Evolutionary conservation across 2,113 vertebrate genomes (phyloP), one percentile per base, ranked within the genome.

Genomic region (Thymallus thymallus): DNA sequence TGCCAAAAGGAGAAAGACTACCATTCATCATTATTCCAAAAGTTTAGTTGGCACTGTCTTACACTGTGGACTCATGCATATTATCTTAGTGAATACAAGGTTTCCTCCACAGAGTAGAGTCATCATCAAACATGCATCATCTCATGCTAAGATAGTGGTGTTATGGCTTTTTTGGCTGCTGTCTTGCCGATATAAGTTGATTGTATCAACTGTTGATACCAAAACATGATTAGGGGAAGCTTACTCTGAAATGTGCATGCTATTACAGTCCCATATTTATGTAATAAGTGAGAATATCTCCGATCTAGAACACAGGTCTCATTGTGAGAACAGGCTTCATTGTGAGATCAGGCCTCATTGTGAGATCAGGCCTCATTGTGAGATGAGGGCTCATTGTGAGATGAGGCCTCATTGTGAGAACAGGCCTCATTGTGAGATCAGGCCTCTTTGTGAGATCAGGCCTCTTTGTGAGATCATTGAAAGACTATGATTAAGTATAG

Each of bases 21-120:
- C 70, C 69, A 73, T 79, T 82, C 75, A 82, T 82, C 82, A 79
- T 71, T 64, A 24, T 73, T 85, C 71, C 69, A 4, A 60, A 68
- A 75, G 77, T 82, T 84, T 82, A 82, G 77, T 78, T 76, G 41
- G 46, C 69, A 24, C 74, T 46, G 71, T 45, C 45, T 5, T 41
- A 51, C 76, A 58, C 73, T 23, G 12, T 41, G 60, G 55, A 64
- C 18, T 41, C 71, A 58, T 77, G 78, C 83, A 79, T 82, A 84
- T 79, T 79, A 75, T 82, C 76, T 79, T 46, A 60, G 22, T 60
- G 56, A 16, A 60, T 60, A 22, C n/a, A 3, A 23, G 56, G 2
- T 7, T 5, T 60, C 6, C n/a, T 20, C 56, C 56, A 60, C 56
- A 22, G 20, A 60, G 56, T 60, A 60, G 6, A n/a, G n/a, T 60